A percentile compares a stretch with the other conserved stretches of the same genome.
These are phyloP conservation scores for Lomographa bimaculata DNA, from an alignment of 2,888 invertebrate genomes.

Conservation along the genomic window DNA sequence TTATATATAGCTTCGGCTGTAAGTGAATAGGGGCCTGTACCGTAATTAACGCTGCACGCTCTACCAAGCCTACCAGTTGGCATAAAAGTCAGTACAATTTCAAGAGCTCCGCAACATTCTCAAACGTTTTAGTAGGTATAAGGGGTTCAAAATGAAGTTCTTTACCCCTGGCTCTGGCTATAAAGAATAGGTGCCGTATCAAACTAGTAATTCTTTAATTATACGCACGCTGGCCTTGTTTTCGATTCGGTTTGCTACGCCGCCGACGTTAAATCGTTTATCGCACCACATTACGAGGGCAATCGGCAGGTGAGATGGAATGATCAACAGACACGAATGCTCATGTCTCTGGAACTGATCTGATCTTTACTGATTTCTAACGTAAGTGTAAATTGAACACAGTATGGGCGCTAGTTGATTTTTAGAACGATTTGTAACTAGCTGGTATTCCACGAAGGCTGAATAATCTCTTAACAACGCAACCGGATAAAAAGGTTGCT, in stretches of 20 bases:
- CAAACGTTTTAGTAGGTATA: no score
- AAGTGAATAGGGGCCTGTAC: no score
- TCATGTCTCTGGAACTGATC: constrained; percentile 27
- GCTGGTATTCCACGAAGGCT: no score
- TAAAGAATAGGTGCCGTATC: constrained; percentile 59
- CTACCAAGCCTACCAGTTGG: no score
- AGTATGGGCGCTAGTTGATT: background rate
- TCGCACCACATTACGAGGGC: constrained; percentile 57
- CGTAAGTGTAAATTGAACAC: background rate
- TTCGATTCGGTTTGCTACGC: constrained; percentile 67
- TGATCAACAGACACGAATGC: constrained; percentile 52
- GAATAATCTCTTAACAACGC: no score
- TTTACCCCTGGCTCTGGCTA: constrained; percentile 59
- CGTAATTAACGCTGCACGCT: no score
- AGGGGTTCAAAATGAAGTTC: no score
- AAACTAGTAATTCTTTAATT: constrained; percentile 67
- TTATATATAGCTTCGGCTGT: no score
- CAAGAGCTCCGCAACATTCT: no score
- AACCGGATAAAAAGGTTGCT: no score
- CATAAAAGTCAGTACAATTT: no score
- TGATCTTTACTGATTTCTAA: constrained; percentile 8
- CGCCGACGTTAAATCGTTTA: constrained; percentile 76
- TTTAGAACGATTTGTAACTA: no score
- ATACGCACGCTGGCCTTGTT: constrained; percentile 75
- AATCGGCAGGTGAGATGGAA: constrained; percentile 65